A percentile compares a stretch with the other conserved stretches of the same genome.
Conservation (phyloP, 2,888 invertebrate genomes). For the Ormia ochracea region DNA sequence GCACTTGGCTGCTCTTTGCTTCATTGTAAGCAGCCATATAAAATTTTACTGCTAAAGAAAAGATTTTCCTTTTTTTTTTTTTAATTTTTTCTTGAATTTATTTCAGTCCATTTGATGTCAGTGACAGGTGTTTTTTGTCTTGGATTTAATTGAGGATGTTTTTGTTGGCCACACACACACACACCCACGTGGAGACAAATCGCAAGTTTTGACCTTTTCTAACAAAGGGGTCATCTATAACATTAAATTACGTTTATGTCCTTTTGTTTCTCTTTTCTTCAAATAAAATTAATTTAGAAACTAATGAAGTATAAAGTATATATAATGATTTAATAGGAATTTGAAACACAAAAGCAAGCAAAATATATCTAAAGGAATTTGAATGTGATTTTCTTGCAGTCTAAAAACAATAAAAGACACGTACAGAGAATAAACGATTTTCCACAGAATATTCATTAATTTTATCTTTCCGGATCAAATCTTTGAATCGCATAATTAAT, state of each 20-base stretch:
- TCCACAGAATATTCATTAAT: too few species aligned
- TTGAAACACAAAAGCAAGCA: too few species aligned
- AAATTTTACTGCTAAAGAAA: conserved; percentile 20
- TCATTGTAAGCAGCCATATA: conserved; percentile 45
- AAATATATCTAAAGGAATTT: too few species aligned
- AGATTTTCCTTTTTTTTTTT: too few species aligned
- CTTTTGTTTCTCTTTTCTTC: background rate
- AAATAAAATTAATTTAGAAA: too few species aligned
- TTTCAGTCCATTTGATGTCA: conserved; percentile 43
- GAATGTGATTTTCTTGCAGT: too few species aligned
- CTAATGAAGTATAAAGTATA: too few species aligned
- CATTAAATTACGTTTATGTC: conserved; percentile 42
- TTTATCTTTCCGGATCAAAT: too few species aligned
- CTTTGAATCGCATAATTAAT: too few species aligned
- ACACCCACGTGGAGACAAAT: background rate
- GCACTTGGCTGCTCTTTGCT: background rate
- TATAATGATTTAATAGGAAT: too few species aligned
- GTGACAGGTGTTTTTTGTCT: conserved; percentile 55
- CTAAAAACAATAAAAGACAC: too few species aligned
- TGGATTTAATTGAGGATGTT: conserved; percentile 16
- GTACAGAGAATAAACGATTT: too few species aligned
- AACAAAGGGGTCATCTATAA: conserved; percentile 39
- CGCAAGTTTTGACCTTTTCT: background rate
- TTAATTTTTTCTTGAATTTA: conserved; percentile 12
- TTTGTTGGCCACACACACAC: background rate